Conservation (phyloP, 2,113 vertebrate genomes). For the Petaurus breviceps region DNA sequence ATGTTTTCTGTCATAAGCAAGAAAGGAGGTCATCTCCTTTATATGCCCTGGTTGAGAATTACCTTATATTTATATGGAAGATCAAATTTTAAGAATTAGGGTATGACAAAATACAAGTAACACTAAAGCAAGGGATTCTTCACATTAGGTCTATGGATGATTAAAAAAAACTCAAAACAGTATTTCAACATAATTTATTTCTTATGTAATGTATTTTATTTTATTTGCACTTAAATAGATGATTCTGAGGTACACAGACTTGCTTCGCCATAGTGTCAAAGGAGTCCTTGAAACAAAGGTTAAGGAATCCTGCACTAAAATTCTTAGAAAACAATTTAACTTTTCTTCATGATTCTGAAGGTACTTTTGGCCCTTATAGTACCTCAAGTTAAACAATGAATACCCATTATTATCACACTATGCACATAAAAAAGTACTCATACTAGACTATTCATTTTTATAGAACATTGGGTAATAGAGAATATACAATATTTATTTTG, state of each 20-base stretch:
- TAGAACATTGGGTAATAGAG: slow-evolving; percentile 20
- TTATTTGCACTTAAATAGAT: not conserved
- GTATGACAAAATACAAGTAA: not conserved
- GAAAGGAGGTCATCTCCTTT: slow-evolving; percentile 13
- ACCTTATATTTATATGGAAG: slow-evolving; percentile 17
- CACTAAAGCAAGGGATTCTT: not conserved
- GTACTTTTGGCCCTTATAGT: not conserved
- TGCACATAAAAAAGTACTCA: not conserved
- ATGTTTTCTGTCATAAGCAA: not conserved
- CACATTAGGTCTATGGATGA: not conserved
- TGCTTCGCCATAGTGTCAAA: not conserved
- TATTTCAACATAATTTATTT: not conserved
- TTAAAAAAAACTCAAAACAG: not conserved
- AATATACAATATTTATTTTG: slow-evolving; percentile 11
- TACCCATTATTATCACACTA: slow-evolving; percentile 22
- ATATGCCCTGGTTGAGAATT: slow-evolving; percentile 13
- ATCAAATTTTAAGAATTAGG: slow-evolving; percentile 37
- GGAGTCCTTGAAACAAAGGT: not conserved
- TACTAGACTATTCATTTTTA: slow-evolving; percentile 30
- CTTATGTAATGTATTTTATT: not conserved
- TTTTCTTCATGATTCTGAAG: slow-evolving; percentile 26
- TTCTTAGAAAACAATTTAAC: not conserved
- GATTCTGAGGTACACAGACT: not conserved
- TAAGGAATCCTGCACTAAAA: not conserved
- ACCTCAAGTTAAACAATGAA: slow-evolving; percentile 25